phyloP scores from a whole-genome alignment of 2,888 invertebrate genomes.

The Sesia bembeciformis region DNA sequence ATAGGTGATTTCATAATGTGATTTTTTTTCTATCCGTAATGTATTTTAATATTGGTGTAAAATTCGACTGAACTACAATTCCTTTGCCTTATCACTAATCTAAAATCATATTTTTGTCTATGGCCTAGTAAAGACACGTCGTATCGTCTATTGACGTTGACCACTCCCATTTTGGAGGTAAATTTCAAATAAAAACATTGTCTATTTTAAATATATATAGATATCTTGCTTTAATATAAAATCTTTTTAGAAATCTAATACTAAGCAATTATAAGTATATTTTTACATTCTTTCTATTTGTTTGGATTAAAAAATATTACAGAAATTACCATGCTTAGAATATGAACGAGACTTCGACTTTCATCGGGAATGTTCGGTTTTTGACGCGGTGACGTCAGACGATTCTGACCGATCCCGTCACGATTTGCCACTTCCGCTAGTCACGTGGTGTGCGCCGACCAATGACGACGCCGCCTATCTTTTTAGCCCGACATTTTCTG shows the following conservation, averaged over 20 bases:
- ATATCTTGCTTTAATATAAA: slow-evolving; percentile 2
- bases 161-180: slow-evolving; percentile 67
- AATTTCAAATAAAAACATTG: slow-evolving; percentile 28
- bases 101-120: slow-evolving; percentile 19
- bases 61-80: too few relatives aligned
- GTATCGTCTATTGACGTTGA: slow-evolving; percentile 64
- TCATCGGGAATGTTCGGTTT: slow-evolving; percentile 44
- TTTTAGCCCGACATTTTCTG: slow-evolving; percentile 80
- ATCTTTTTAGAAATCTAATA: not conserved
- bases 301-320: slow-evolving; percentile 1
- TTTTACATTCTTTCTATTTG: not conserved
- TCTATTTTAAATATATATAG: slow-evolving; percentile 1
- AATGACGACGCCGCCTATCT: slow-evolving; percentile 52
- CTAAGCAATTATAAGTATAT: not conserved
- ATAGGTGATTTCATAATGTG: too few relatives aligned
- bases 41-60: too few relatives aligned
- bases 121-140: slow-evolving; percentile 55
- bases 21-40: too few relatives aligned
- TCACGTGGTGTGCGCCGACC: slow-evolving; percentile 63
- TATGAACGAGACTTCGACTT: slow-evolving; percentile 34
- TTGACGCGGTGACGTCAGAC: slow-evolving; percentile 65
- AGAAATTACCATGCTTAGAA: slow-evolving; percentile 13
- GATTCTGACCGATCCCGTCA: slow-evolving; percentile 58
- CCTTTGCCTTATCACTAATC: not conserved
- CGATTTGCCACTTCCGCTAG: slow-evolving; percentile 62